phyloP scores from a whole-genome alignment of 1,140 invertebrate genomes.

The Muscidifurax raptorellus region DNA sequence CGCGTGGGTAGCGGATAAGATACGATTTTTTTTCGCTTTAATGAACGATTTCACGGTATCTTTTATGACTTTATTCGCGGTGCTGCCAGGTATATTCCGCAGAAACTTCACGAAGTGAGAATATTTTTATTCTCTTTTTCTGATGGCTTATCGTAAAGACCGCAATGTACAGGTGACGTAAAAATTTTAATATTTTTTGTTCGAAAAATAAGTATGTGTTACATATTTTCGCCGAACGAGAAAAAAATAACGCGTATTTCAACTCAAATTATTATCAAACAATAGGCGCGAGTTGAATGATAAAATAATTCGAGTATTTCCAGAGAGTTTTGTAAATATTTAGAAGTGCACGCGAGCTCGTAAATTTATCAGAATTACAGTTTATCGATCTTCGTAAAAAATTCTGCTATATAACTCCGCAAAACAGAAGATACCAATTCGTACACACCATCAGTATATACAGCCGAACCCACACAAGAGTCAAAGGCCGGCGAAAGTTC shows the following conservation, averaged over 20 bases:
- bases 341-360: too few relatives aligned
- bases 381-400: too few relatives aligned
- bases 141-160: not conserved
- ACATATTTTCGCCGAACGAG: too few relatives aligned
- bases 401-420: too few relatives aligned
- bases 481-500: slow-evolving; percentile 44
- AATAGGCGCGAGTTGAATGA: too few relatives aligned
- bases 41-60: slow-evolving; percentile 42
- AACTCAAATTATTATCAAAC: too few relatives aligned
- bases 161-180: slow-evolving; percentile 6
- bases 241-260: too few relatives aligned
- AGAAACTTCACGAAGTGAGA: not conserved
- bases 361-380: too few relatives aligned
- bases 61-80: slow-evolving; percentile 25
- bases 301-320: too few relatives aligned
- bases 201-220: not conserved
- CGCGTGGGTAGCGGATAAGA: slow-evolving; percentile 12
- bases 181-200: not conserved
- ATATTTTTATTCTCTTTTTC: not conserved
- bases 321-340: too few relatives aligned
- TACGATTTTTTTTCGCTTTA: slow-evolving; percentile 31
- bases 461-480: not conserved
- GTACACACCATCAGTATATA: too few relatives aligned
- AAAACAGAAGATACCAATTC: too few relatives aligned
- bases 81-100: not conserved